phyloP scores from a whole-genome alignment of 2,113 vertebrate species.

The Polypterus senegalus region DNA sequence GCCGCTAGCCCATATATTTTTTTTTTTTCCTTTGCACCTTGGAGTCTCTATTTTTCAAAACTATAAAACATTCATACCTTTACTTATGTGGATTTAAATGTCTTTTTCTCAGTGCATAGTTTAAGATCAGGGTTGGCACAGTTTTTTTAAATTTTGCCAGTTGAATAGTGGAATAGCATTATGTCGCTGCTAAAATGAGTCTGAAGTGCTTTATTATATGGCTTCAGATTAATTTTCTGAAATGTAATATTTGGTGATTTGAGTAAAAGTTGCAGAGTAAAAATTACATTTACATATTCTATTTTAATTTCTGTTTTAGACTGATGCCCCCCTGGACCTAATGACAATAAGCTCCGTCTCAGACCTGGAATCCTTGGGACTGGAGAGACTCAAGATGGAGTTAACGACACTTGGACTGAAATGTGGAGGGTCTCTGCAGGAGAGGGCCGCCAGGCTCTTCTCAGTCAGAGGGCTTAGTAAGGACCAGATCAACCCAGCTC shows the following conservation, averaged over 20 bases:
- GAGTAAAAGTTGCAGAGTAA: not conserved
- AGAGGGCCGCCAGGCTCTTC: slow-evolving; percentile 73
- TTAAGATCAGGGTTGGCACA: too few species aligned
- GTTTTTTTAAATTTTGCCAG: too few species aligned
- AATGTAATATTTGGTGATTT: not conserved
- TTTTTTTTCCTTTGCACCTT: too few species aligned
- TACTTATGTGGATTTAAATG: too few species aligned
- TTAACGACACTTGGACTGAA: slow-evolving; percentile 67
- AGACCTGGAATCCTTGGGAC: slow-evolving; percentile 67
- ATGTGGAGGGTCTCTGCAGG: slow-evolving; percentile 76
- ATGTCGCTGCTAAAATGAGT: too few species aligned
- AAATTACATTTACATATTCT: not conserved
- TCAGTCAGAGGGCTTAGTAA: slow-evolving; percentile 52
- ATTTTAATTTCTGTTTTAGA: not conserved
- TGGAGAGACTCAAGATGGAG: slow-evolving; percentile 69
- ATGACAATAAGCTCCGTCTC: slow-evolving; percentile 34
- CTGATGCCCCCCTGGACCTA: slow-evolving; percentile 34
- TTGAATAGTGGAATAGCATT: too few species aligned
- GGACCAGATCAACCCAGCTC: slow-evolving; percentile 56
- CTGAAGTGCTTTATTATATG: too few species aligned
- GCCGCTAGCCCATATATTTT: too few species aligned
- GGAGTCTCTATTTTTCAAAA: too few species aligned
- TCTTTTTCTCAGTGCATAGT: too few species aligned
- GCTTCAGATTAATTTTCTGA: too few species aligned
- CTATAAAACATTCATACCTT: too few species aligned